Evolutionary conservation across 2,888 invertebrate genomes (phyloP).

Genomic region (Ptilodon capucinus): DNA sequence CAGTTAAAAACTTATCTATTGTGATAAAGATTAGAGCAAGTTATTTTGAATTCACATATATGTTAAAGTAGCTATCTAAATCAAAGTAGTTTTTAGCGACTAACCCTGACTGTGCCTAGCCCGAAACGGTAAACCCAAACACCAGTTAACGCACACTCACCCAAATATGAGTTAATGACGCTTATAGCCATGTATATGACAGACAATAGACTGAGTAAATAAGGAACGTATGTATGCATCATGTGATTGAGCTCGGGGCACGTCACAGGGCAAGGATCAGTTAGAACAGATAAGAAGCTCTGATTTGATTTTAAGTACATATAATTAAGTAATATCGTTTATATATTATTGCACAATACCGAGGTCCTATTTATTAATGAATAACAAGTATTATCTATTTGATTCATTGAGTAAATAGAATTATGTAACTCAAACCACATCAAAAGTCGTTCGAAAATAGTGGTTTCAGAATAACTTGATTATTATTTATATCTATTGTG

Average conservation of each 20-base stretch:
- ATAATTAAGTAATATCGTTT: neutral
- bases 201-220: neutral
- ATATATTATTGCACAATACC: neutral
- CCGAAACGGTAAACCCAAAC: neutral
- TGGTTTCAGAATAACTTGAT: too few relatives aligned
- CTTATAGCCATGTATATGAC: neutral
- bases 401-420: too few relatives aligned
- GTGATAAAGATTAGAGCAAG: too few relatives aligned
- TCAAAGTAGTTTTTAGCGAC: neutral
- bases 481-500: too few relatives aligned
- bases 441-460: too few relatives aligned
- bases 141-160: neutral
- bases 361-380: too few relatives aligned
- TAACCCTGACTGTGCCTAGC: neutral
- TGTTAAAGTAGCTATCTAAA: neutral
- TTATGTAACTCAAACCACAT: too few relatives aligned
- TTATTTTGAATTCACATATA: too few relatives aligned
- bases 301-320: neutral
- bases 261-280: neutral
- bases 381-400: too few relatives aligned
- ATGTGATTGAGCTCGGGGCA: neutral
- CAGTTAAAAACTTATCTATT: too few relatives aligned
- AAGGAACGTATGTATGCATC: neutral
- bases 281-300: neutral
- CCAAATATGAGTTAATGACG: neutral